These are phyloP conservation scores for Stictocephala bisonia DNA, from an alignment of 2,888 invertebrate genomes.

Conservation along the genomic window DNA sequence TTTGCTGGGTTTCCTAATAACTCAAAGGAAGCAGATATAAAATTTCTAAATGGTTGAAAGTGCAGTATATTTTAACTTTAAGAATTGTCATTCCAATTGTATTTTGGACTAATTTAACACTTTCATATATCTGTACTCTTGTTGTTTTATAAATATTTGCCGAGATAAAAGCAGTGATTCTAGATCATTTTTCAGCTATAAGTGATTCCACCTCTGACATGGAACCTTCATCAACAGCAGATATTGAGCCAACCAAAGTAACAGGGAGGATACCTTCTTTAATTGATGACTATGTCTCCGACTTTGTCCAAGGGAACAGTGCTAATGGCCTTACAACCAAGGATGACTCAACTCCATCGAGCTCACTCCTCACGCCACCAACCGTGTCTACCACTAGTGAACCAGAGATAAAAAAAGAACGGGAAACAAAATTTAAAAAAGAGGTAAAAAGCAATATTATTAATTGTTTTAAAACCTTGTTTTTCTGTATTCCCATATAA, in stretches of 20 bases:
- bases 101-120: too few relatives aligned
- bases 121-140: too few relatives aligned
- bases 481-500: too few relatives aligned
- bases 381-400: constrained; percentile 4
- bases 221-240: constrained; percentile 26
- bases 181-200: too few relatives aligned
- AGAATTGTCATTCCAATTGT: too few relatives aligned
- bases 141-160: too few relatives aligned
- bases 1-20: too few relatives aligned
- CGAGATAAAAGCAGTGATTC: too few relatives aligned
- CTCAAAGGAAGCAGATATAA: too few relatives aligned
- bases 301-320: constrained; percentile 34
- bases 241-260: constrained; percentile 1
- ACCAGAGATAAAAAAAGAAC: constrained; percentile 19
- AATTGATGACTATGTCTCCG: constrained; percentile 40
- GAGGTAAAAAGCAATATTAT: constrained; percentile 36
- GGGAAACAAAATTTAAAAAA: constrained; percentile 10
- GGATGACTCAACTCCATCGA: background rate
- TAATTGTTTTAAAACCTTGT: background rate
- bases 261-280: constrained; percentile 10
- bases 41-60: too few relatives aligned
- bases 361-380: background rate
- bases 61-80: too few relatives aligned
- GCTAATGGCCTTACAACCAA: background rate
- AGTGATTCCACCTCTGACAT: constrained; percentile 27